These are phyloP conservation scores for Selenia dentaria DNA, from an alignment of 2,888 invertebrate species.

Conservation along the genomic window DNA sequence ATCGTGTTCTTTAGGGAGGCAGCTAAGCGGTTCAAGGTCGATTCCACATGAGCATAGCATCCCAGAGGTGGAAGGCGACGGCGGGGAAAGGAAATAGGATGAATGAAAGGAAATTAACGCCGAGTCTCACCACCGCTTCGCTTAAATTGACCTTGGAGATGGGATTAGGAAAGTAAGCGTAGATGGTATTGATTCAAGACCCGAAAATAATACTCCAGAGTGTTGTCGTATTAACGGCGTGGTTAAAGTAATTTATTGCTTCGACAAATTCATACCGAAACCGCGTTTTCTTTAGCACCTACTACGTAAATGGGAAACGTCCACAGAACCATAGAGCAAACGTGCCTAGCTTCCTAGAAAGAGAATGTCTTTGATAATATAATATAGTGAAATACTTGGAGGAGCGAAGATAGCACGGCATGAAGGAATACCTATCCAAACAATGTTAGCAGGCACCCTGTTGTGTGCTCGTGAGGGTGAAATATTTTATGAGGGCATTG, in stretches of 20 bases:
- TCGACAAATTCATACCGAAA: slow-evolving; percentile 34
- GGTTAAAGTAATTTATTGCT: slow-evolving; percentile 36
- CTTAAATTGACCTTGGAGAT: slow-evolving; percentile 50
- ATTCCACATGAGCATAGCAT: slow-evolving; percentile 72
- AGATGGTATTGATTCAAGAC: slow-evolving; percentile 32
- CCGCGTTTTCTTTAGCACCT: slow-evolving; percentile 40
- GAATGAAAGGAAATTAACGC: slow-evolving; percentile 53
- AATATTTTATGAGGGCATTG: slow-evolving; percentile 28
- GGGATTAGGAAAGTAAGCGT: slow-evolving; percentile 35
- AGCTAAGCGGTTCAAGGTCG: slow-evolving; percentile 78
- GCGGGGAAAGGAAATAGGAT: slow-evolving; percentile 72
- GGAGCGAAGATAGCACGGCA: slow-evolving; percentile 30
- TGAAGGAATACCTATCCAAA: slow-evolving; percentile 38
- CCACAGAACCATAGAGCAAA: slow-evolving; percentile 47
- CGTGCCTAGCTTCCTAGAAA: slow-evolving; percentile 49
- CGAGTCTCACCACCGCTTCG: slow-evolving; percentile 78
- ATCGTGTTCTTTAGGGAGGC: slow-evolving; percentile 66
- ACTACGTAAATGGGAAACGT: slow-evolving; percentile 55
- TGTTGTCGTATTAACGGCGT: slow-evolving; percentile 28
- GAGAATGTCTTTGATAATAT: slow-evolving; percentile 57
- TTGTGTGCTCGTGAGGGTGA: slow-evolving; percentile 32
- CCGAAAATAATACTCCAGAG: slow-evolving; percentile 43
- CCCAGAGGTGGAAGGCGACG: slow-evolving; percentile 84
- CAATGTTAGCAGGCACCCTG: slow-evolving; percentile 35
- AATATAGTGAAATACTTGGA: slow-evolving; percentile 41